Evolutionary conservation across 1,140 invertebrate species (phyloP).

Genomic region (Microplitis demolitor): DNA sequence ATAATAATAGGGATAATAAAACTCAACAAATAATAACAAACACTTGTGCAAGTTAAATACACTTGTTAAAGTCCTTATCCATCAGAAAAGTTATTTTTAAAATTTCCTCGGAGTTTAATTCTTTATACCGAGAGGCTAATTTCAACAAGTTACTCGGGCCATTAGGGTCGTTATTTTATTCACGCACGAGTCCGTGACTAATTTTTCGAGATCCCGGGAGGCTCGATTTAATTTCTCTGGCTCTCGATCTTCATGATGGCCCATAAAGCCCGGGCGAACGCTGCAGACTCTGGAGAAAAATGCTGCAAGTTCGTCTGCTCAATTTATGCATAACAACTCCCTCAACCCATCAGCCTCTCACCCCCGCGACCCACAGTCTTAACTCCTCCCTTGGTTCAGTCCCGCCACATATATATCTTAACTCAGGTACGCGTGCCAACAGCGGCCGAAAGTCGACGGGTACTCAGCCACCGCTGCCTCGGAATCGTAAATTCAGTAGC

Average conservation of each 20-base stretch:
- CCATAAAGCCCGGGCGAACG: constrained; percentile 6
- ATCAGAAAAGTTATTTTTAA: no score
- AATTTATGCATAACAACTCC: constrained; percentile 26
- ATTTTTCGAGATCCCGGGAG: constrained; percentile 14
- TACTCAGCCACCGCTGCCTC: neutral
- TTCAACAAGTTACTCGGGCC: constrained; percentile 3
- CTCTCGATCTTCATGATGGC: constrained; percentile 22
- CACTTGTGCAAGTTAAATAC: no score
- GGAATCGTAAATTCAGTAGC: constrained; percentile 14
- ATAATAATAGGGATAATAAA: no score
- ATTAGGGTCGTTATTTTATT: constrained; percentile 12
- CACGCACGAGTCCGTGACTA: constrained; percentile 14
- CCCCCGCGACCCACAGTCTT: no score
- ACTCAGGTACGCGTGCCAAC: constrained; percentile 8
- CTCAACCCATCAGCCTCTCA: neutral
- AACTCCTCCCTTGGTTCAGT: no score
- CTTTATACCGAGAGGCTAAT: neutral
- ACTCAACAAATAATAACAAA: no score
- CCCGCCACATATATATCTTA: neutral
- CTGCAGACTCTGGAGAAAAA: constrained; percentile 4
- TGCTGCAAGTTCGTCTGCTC: neutral
- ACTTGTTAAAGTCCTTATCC: no score
- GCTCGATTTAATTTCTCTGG: constrained; percentile 17
- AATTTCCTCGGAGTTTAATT: no score
- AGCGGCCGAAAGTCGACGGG: neutral